phyloP scores from a whole-genome alignment of 2,888 invertebrate species.

The Nipponacmea schrenckii region DNA sequence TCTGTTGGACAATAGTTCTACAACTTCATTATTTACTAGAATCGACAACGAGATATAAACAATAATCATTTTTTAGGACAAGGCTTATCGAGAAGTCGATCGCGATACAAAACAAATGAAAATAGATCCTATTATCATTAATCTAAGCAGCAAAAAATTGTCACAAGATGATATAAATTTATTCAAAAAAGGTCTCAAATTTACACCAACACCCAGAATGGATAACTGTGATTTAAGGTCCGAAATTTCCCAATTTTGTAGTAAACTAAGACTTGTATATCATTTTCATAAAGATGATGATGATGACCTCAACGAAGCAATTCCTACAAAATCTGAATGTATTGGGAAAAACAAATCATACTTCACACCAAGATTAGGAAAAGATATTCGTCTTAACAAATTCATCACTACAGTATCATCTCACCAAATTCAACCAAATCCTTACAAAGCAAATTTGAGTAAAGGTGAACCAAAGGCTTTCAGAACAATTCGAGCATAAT shows the following conservation, averaged over 20 bases:
- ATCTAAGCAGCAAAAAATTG: neutral
- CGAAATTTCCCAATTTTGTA: neutral
- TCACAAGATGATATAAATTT: neutral
- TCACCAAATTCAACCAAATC: neutral
- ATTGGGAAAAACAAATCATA: neutral
- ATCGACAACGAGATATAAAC: no score
- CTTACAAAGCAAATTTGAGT: neutral
- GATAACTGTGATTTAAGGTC: neutral
- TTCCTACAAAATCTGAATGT: neutral
- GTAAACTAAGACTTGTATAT: neutral
- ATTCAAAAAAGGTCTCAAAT: neutral
- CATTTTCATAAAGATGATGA: neutral
- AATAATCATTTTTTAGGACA: neutral
- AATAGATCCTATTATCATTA: neutral
- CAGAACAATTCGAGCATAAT: no score
- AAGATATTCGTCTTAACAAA: neutral
- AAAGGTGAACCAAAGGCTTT: neutral
- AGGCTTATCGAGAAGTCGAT: neutral
- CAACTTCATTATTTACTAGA: no score
- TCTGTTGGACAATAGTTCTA: neutral
- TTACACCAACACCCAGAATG: neutral
- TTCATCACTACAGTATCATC: neutral
- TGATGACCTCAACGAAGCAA: neutral
- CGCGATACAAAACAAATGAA: neutral
- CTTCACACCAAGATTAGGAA: neutral